phyloP scores from a whole-genome alignment of 2,888 invertebrate species.

The Eupithecia subumbrata region DNA sequence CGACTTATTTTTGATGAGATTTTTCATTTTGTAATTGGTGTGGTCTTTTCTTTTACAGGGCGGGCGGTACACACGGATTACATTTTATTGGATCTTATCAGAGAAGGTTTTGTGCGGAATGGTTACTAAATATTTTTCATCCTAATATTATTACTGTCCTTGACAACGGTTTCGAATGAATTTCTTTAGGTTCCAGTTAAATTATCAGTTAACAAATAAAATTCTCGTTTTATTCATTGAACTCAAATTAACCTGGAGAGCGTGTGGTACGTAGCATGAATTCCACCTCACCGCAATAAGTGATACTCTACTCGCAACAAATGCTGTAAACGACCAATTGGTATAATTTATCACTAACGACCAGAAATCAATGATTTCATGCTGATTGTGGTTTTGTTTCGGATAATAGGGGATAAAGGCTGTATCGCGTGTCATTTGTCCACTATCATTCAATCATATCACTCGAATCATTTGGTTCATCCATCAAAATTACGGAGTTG shows the following conservation, averaged over 20 bases:
- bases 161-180: background rate
- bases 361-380: slow-evolving; percentile 7
- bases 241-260: background rate
- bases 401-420: slow-evolving; percentile 12
- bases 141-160: no score
- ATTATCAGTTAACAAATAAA: background rate
- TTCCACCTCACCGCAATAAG: background rate
- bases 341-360: background rate
- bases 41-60: no score
- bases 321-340: background rate
- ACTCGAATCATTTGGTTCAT: background rate
- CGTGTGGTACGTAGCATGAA: background rate
- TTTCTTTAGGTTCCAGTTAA: background rate
- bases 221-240: background rate
- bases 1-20: no score
- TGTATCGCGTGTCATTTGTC: slow-evolving; percentile 18
- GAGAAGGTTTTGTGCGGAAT: no score
- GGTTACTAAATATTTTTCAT: no score
- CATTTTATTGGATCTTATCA: no score
- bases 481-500: slow-evolving; percentile 11
- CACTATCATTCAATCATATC: slow-evolving; percentile 8
- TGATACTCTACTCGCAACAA: background rate
- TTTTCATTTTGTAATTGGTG: no score
- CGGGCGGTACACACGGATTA: no score
- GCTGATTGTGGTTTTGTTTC: slow-evolving; percentile 11